Base-by-base conservation (phyloP, 2,888 invertebrate genomes). In the Hybos culiciformis region DNA sequence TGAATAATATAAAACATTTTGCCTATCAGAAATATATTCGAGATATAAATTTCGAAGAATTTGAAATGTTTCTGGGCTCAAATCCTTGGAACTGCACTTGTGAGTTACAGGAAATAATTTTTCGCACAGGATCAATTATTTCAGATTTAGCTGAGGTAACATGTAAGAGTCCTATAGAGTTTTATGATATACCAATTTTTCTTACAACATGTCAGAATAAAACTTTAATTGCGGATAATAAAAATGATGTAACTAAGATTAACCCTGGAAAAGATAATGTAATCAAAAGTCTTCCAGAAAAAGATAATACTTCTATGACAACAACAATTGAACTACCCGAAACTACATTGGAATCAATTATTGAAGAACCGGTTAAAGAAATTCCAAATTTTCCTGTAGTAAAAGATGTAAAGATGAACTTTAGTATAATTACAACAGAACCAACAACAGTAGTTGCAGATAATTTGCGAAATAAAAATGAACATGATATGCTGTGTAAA, bases 71-170 rank as follows among this genome's bases (percentile, higher is more conserved):
- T 19, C 53, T 56, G 1, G 17, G 39, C 4, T 37, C 19, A 3
- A 62, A 62, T 46, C 40, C 39, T 1, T 62, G 61, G 62, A 24
- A 50, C 5, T 62, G 62, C 38, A 44, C 51, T 5, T 62, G 62
- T 37, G 31, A 41, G 0, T 43, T 44, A 14, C 32, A 43, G 21
- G 6, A 34, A 20, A 32, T 8, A 17, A n/a, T n/a, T 15, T 15
- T 32, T 9, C 32, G 32, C 8, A 3, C 5, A 32, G 32, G 32
- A 32, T 15, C n/a, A 5, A 9, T 15, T n/a, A 14, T 32, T 32
- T 60, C 9, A 49, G 46, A n/a, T 18, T 0, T 2, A 46, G 58
- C 33, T 52, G 58, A 50, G 39, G 45, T 1, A 14, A 11, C 0
- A 46, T 60, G 3, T 52, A 55, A 14, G 20, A 32, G 5, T 45